Percentiles rank a stretch among this genome's conserved stretches.
Evolutionary conservation across 2,797 vertebrate species (phyloP).

Genomic region (Poecilia gillii): DNA sequence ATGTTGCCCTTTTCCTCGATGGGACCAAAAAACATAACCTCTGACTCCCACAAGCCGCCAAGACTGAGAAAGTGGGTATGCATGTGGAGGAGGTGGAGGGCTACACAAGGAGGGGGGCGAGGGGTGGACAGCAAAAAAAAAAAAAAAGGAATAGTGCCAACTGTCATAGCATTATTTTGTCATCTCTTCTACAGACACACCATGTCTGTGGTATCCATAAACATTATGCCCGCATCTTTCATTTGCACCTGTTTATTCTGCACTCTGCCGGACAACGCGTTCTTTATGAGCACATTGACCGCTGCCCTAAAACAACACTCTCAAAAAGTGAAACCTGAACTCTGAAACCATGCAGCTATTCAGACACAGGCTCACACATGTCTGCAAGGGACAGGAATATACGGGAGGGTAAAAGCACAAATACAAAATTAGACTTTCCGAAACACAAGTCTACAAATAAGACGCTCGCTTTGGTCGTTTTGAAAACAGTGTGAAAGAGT

Average conservation of each 20-base stretch:
- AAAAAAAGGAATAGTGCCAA: slow-evolving; percentile 58
- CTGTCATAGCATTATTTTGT: slow-evolving; percentile 75
- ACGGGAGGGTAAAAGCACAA: not conserved
- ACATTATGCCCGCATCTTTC: slow-evolving; percentile 40
- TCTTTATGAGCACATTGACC: slow-evolving; percentile 68
- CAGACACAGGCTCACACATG: slow-evolving; percentile 17
- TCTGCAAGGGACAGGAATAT: slow-evolving; percentile 3
- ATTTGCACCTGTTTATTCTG: slow-evolving; percentile 56
- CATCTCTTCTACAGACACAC: slow-evolving; percentile 50
- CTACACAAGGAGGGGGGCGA: slow-evolving; percentile 58
- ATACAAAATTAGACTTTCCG: slow-evolving; percentile 15
- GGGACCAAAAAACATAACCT: slow-evolving; percentile 83
- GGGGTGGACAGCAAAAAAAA: slow-evolving; percentile 31
- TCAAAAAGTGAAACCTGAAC: slow-evolving; percentile 65
- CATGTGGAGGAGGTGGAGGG: slow-evolving; percentile 36
- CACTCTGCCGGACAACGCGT: slow-evolving; percentile 69
- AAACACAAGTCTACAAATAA: slow-evolving; percentile 1
- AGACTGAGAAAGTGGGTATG: slow-evolving; percentile 61
- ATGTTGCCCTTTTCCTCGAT: slow-evolving; percentile 78
- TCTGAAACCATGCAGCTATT: slow-evolving; percentile 27
- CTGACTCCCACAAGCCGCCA: slow-evolving; percentile 81
- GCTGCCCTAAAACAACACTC: slow-evolving; percentile 53
- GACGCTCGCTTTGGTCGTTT: not conserved
- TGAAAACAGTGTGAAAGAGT: slow-evolving; percentile 13
- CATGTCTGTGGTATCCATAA: slow-evolving; percentile 25